These are phyloP conservation scores for Sapajus apella DNA, from an alignment of 2,113 vertebrate species.

Conservation along the genomic window DNA sequence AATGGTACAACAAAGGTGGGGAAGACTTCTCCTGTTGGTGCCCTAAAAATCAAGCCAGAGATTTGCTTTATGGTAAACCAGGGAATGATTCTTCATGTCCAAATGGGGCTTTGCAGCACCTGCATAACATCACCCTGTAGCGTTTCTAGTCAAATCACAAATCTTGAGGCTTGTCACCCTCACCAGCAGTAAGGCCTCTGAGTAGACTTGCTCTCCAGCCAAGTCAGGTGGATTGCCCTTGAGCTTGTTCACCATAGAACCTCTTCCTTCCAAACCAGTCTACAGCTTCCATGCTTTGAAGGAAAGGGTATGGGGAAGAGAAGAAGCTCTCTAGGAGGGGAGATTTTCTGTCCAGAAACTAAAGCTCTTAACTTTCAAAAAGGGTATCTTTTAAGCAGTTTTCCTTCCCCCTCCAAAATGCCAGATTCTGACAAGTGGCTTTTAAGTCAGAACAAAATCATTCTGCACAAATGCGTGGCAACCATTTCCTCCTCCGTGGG, in stretches of 20 bases:
- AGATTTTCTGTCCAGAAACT: background rate
- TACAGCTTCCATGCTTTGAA: background rate
- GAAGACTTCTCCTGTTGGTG: background rate
- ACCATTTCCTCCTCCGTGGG: background rate
- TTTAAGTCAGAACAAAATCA: conserved; percentile 3
- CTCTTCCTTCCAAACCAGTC: background rate
- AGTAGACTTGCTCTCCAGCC: background rate
- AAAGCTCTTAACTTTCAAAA: background rate
- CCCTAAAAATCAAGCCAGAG: background rate
- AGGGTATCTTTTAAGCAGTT: background rate
- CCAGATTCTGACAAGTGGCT: background rate
- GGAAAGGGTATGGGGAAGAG: background rate
- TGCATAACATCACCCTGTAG: background rate
- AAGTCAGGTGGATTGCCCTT: background rate
- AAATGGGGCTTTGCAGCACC: background rate
- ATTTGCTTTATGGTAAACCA: background rate
- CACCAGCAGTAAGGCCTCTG: background rate
- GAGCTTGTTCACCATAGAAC: background rate
- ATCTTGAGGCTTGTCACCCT: background rate
- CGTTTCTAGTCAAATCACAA: background rate
- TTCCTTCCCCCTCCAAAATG: background rate
- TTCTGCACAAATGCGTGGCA: background rate
- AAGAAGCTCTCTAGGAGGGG: background rate
- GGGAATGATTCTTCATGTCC: background rate
- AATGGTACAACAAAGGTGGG: background rate